Base-by-base conservation (phyloP, 2,888 invertebrate species). In the Amorpha juglandis region DNA sequence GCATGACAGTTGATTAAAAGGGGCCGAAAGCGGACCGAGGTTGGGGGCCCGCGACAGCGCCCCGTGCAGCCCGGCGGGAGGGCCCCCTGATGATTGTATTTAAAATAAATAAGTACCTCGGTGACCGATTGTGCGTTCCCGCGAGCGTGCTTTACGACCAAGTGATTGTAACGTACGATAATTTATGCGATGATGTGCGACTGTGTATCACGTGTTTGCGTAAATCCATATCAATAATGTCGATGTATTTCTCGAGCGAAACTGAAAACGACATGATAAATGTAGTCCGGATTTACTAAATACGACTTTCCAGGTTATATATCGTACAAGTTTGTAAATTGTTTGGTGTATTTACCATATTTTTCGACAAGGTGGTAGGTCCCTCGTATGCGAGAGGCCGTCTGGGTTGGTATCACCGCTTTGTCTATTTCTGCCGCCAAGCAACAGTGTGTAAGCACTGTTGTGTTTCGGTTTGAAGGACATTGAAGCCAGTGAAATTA, bases 91-190 rank as follows among this genome's bases (percentile, higher is more conserved):
- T 91, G 92, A 92, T 92, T 92, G 91, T 92, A 92, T 93, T 92
- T 92, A 92, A 92, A 91, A 93, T 92, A 93, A 92, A 92, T 93
- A 93, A 92, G 92, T 92, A 88, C 92, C 89, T 90, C 92, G 91
- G 90, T 92, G 92, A 92, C 92, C 92, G 92, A 92, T 92, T 93
- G 92, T 93, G 88, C 83, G 81, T 82, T 79, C 83, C 78, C 84
- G 75, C 75, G 76, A 73, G 73, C 78, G 83, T 88, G 88, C 79
- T 86, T 90, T 89, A 90, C 85, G 87, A 81, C 76, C 74, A 77
- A 74, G 68, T 77, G 82, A 79, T 83, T 82, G 82, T 82, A 80
- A 76, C 74, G 70, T 76, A 74, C 75, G 81, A 84, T 86, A 84
- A 88, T 88, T 86, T 88, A 82, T 81, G 79, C 79, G 71, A 68